phyloP scores from a whole-genome alignment of 2,888 invertebrate species.

The Acrobasis suavella region DNA sequence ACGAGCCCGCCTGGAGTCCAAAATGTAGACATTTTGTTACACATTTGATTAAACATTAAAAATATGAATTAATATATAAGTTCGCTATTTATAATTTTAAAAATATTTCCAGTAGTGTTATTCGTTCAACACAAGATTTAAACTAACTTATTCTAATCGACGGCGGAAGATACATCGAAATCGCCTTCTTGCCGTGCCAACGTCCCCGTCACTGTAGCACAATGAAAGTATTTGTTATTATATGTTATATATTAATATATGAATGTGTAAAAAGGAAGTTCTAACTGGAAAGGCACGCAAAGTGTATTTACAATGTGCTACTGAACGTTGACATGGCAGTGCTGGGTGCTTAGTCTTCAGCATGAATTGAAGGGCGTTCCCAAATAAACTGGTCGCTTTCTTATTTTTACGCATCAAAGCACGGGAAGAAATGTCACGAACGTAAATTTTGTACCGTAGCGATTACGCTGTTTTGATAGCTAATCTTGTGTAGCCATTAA shows the following conservation, averaged over 20 bases:
- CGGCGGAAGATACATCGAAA: conserved; percentile 57
- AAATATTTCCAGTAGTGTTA: conserved; percentile 33
- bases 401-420: too few species aligned
- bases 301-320: conserved; percentile 72
- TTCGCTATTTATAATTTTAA: too few species aligned
- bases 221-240: conserved; percentile 47
- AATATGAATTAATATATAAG: too few species aligned
- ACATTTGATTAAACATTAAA: too few species aligned
- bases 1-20: too few species aligned
- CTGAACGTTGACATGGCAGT: conserved; percentile 68
- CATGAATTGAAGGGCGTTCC: too few species aligned
- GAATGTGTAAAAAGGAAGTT: conserved; percentile 27
- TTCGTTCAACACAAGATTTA: conserved; percentile 43
- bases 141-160: conserved; percentile 44
- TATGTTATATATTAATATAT: conserved; percentile 28
- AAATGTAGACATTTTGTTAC: too few species aligned
- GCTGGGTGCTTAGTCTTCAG: conserved; percentile 38
- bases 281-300: conserved; percentile 47
- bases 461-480: too few species aligned
- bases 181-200: conserved; percentile 66
- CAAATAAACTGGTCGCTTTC: too few species aligned
- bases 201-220: conserved; percentile 69
- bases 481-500: too few species aligned
- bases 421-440: too few species aligned
- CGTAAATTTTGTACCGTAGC: too few species aligned